Conservation (phyloP, 2,797 vertebrate species). For the Eutrigla gurnardus region DNA sequence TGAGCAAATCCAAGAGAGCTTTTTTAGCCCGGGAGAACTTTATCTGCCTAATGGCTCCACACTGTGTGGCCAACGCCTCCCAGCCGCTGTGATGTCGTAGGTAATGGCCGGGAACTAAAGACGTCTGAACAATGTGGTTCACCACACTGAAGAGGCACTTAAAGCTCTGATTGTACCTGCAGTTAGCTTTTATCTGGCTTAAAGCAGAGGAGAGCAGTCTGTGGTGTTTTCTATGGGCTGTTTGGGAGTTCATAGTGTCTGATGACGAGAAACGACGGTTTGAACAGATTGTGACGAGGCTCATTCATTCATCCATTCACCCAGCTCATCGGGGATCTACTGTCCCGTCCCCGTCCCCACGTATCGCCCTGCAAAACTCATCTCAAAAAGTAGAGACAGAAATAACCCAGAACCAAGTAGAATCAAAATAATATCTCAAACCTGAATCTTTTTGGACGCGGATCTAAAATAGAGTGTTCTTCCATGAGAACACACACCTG, state of each 20-base stretch:
- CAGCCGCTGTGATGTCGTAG: conserved; percentile 35
- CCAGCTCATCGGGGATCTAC: conserved; percentile 17
- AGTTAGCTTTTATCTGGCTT: conserved; percentile 18
- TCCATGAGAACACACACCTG: too few species aligned
- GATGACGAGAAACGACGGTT: conserved; percentile 10
- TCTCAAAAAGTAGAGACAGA: background rate
- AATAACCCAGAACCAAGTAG: background rate
- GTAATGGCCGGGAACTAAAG: conserved; percentile 53
- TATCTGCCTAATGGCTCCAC: conserved; percentile 39
- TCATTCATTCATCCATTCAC: too few species aligned
- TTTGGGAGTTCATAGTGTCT: background rate
- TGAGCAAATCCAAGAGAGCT: conserved; percentile 52
- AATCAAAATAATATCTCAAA: background rate
- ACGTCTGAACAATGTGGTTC: conserved; percentile 31
- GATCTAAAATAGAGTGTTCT: background rate
- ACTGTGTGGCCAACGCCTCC: conserved; percentile 34
- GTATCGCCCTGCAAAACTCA: background rate
- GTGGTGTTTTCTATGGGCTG: conserved; percentile 4
- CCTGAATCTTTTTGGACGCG: background rate
- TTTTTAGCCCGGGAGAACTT: conserved; percentile 58
- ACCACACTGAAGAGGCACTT: conserved; percentile 17
- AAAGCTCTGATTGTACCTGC: conserved; percentile 30
- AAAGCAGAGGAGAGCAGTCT: background rate
- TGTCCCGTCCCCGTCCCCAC: background rate
- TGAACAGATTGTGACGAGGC: too few species aligned